A percentile compares a stretch with the other conserved stretches of the same genome.
Conservation (phyloP, 2,113 vertebrate genomes). For the Boulengeromyrus knoepffleri region DNA sequence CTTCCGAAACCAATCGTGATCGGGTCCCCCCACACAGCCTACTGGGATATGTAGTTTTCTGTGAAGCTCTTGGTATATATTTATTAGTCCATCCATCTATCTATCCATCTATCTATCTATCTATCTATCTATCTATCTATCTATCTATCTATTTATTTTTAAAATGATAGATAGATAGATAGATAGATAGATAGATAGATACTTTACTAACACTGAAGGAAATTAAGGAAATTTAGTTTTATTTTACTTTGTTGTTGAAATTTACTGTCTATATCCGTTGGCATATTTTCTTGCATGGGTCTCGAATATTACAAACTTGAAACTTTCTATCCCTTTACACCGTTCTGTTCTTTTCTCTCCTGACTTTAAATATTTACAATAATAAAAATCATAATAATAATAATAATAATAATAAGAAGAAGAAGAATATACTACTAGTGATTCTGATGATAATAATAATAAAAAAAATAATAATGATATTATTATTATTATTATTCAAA, state of each 20-base stretch:
- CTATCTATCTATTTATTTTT: no score
- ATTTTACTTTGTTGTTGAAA: background rate
- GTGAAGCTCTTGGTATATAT: background rate
- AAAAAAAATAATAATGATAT: no score
- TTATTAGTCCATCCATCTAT: background rate
- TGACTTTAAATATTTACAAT: background rate
- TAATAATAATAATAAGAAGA: no score
- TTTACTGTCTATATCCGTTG: background rate
- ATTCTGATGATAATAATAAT: no score
- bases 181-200: no score
- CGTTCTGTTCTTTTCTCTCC: background rate
- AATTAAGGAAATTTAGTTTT: no score
- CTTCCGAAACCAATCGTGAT: conserved; percentile 54
- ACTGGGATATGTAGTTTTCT: conserved; percentile 62
- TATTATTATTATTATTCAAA: background rate
- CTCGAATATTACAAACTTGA: background rate
- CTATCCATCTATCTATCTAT: no score
- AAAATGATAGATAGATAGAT: no score
- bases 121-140: no score
- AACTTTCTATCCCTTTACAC: background rate
- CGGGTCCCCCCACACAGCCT: conserved; percentile 24
- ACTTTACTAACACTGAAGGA: no score
- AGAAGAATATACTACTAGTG: no score
- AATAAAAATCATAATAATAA: background rate
- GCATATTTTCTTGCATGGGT: background rate